These are phyloP conservation scores for Macropodus opercularis DNA, from an alignment of 2,797 vertebrate genomes.

Conservation along the genomic window DNA sequence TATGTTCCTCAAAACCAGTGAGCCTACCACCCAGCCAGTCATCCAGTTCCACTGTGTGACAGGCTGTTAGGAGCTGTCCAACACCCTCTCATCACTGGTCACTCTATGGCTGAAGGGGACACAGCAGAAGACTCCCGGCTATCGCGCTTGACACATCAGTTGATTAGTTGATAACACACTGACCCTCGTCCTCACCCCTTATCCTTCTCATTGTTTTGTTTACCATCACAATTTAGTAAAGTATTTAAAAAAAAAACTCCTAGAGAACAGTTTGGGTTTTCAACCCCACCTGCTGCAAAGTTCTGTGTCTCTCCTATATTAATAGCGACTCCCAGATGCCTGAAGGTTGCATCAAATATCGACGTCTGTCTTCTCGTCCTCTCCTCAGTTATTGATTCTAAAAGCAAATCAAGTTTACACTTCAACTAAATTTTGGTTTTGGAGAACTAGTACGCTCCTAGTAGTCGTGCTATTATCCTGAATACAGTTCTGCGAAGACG, in stretches of 20 bases:
- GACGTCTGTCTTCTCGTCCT: too few relatives aligned
- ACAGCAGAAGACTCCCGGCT: slow-evolving; percentile 51
- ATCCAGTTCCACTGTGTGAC: slow-evolving; percentile 55
- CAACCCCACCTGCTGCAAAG: too few relatives aligned
- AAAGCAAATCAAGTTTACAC: too few relatives aligned
- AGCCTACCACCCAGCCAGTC: slow-evolving; percentile 21
- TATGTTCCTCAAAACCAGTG: slow-evolving; percentile 38
- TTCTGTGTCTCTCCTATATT: too few relatives aligned
- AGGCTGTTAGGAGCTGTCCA: slow-evolving; percentile 67
- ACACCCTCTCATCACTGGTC: slow-evolving; percentile 51
- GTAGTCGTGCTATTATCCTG: neutral
- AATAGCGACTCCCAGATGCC: too few relatives aligned
- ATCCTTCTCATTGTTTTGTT: slow-evolving; percentile 12
- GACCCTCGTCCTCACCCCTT: slow-evolving; percentile 4
- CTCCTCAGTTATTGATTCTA: too few relatives aligned
- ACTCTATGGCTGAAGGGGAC: slow-evolving; percentile 63
- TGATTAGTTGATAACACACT: slow-evolving; percentile 57
- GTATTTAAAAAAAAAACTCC: too few relatives aligned
- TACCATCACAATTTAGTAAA: too few relatives aligned
- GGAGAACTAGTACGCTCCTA: neutral
- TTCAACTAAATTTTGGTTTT: too few relatives aligned
- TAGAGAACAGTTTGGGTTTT: too few relatives aligned
- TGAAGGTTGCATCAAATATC: too few relatives aligned
- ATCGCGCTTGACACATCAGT: slow-evolving; percentile 58
- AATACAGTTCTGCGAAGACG: neutral